Evolutionary conservation across 2,113 vertebrate species (phyloP).

Genomic region (Malurus alboscapulatus): DNA sequence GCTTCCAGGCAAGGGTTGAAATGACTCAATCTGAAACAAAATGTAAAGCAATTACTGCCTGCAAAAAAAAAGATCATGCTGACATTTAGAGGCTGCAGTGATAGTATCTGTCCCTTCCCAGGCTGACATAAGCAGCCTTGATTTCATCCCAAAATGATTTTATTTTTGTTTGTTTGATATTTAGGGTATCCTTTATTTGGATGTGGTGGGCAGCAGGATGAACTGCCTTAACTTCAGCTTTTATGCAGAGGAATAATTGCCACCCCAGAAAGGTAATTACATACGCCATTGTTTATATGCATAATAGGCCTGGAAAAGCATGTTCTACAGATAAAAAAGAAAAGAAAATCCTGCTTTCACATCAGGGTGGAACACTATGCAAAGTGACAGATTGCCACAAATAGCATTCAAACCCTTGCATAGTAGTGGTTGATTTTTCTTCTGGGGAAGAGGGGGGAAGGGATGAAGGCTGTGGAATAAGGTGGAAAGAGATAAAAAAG

Average conservation of each 20-base stretch:
- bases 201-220: neutral
- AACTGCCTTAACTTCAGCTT: constrained; percentile 67
- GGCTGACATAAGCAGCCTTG: constrained; percentile 64
- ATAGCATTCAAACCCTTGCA: constrained; percentile 58
- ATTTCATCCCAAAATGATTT: constrained; percentile 72
- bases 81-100: constrained; percentile 64
- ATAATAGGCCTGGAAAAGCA: constrained; percentile 75
- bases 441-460: constrained; percentile 20
- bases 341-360: constrained; percentile 63
- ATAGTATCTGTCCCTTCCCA: constrained; percentile 72
- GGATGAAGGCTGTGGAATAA: neutral
- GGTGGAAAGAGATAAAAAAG: neutral
- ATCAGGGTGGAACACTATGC: constrained; percentile 63
- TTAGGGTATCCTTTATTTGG: neutral
- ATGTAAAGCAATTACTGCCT: constrained; percentile 60
- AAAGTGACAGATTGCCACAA: constrained; percentile 72
- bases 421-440: constrained; percentile 56
- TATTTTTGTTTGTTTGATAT: constrained; percentile 23
- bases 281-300: constrained; percentile 77
- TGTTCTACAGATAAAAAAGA: constrained; percentile 62
- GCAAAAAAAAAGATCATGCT: constrained; percentile 41
- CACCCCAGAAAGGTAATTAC: constrained; percentile 79
- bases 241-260: constrained; percentile 75
- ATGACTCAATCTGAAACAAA: constrained; percentile 65
- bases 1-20: constrained; percentile 67